Evolutionary conservation across 1,140 invertebrate genomes (phyloP).

Genomic region (Brachionus calyciflorus): DNA sequence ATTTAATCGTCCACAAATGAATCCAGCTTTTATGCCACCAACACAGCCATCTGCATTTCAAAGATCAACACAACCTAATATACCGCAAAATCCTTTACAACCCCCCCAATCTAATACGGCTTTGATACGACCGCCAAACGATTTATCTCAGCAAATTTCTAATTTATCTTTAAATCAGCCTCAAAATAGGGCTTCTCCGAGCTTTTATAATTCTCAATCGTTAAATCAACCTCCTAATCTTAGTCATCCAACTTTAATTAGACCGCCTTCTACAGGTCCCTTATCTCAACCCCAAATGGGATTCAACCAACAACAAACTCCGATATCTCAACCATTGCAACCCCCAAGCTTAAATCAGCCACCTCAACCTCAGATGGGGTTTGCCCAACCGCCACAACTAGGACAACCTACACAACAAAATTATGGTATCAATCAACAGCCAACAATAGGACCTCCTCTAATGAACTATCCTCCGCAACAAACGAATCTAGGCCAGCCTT

Average conservation of each 20-base stretch:
- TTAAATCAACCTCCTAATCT: not conserved
- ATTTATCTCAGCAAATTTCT: not conserved
- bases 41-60: not conserved
- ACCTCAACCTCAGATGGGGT: not conserved
- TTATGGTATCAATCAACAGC: too few species aligned
- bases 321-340: not conserved
- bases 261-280: not conserved
- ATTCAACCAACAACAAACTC: not conserved
- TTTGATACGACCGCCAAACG: not conserved
- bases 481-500: not conserved
- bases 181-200: not conserved
- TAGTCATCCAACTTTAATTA: not conserved
- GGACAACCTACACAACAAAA: too few species aligned
- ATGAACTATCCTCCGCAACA: not conserved
- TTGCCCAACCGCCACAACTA: not conserved
- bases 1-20: not conserved
- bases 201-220: not conserved
- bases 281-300: not conserved
- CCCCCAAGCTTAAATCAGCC: too few species aligned
- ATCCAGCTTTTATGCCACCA: constrained; percentile 18
- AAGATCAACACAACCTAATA: constrained; percentile 7
- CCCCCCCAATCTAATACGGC: not conserved
- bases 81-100: not conserved
- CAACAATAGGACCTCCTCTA: too few species aligned
- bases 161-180: constrained; percentile 12